Base-by-base conservation (phyloP, 2,888 invertebrate species). In the Autographa gamma region DNA sequence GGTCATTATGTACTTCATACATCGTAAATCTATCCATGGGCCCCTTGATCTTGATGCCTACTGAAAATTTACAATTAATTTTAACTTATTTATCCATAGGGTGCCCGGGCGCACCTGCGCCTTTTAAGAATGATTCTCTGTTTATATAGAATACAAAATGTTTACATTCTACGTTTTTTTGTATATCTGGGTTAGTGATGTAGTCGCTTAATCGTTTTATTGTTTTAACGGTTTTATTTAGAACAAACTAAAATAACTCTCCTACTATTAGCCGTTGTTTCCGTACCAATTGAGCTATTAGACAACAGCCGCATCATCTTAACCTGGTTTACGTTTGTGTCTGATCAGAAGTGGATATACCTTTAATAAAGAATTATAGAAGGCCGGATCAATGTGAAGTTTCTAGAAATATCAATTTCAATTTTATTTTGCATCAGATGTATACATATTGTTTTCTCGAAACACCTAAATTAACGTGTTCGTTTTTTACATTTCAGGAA, bases 401-500 rank as follows among this genome's bases (percentile, higher is more conserved):
- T 25, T 11, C 2, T 13, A 13, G 19, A 25, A 13, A 11, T 18
- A 52, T 7, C 8, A 19, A 18, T 18, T 9, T 9, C 3, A 32
- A 6, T n/a, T 32, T 18, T 52, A 34, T 54, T 19, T 8, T 14
- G 19, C 16, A 6, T 9, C 19, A 11, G 14, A 61, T 11, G 9
- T 8, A 1, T 14, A 8, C 11, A 58, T 31, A 9, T 25, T 16
- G 0, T 48, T 18, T 4, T 13, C 4, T 31, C 62, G 14, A 6
- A 52, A 41, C 25, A 56, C 9, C 11, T 4, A 48, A 60, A 61
- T 31, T 82, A 69, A 84, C n/a, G 13, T 61, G 2, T 3, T 18
- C 9, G 54, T 32, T 70, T n/a, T 76, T 73, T 43, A 5, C 59
- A 75, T 93, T 95, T 71, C 93, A 99, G 99, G 99, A 91, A 99